These are phyloP conservation scores for Chiloscyllium plagiosum DNA, from an alignment of 2,113 vertebrate species.

Conservation along the genomic window DNA sequence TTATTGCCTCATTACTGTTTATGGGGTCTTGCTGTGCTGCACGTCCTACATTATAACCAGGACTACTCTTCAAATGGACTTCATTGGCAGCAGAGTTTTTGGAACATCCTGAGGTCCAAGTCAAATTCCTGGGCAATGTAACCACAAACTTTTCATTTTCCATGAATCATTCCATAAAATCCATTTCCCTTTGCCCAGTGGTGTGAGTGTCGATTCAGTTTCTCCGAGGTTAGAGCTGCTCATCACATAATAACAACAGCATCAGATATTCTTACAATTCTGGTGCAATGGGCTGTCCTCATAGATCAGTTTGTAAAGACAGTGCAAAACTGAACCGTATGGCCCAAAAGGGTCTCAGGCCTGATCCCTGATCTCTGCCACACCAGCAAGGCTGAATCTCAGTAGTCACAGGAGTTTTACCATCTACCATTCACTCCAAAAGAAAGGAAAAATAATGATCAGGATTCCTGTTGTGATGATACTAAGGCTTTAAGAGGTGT, in stretches of 20 bases:
- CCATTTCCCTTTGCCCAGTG: neutral
- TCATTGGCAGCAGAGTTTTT: neutral
- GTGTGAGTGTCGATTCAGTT: neutral
- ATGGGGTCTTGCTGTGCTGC: neutral
- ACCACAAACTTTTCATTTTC: neutral
- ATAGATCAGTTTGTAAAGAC: neutral
- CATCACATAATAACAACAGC: neutral
- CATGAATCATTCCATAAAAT: neutral
- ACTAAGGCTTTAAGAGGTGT: no score
- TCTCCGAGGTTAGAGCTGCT: neutral
- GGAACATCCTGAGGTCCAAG: no score
- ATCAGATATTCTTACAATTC: neutral
- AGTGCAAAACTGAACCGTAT: neutral
- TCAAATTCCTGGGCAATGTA: no score
- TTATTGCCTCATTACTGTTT: neutral
- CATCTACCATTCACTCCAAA: neutral
- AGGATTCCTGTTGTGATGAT: neutral
- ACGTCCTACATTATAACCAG: neutral
- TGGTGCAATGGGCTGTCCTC: neutral
- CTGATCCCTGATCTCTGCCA: neutral
- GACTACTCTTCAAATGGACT: neutral
- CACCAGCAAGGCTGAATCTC: neutral
- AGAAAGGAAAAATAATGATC: neutral
- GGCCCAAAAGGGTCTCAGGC: neutral
- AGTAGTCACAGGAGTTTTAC: neutral